Base-by-base conservation (phyloP, 2,797 vertebrate genomes). In the Myotis planiceps region DNA sequence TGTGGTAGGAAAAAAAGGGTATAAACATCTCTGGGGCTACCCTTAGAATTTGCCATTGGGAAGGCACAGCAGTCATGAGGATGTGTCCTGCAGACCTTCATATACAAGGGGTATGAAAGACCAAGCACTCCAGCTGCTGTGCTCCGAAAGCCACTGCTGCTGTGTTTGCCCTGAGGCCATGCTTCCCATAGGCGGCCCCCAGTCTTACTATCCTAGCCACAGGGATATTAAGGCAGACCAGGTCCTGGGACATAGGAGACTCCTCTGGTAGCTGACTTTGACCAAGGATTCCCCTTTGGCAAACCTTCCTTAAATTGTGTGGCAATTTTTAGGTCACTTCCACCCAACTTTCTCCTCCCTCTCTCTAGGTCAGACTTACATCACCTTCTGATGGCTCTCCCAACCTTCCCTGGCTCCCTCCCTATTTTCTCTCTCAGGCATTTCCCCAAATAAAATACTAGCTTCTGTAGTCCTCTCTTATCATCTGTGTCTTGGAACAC, bases 251-350 rank as follows among this genome's bases (percentile, higher is more conserved):
- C 39, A 42, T 0, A 32, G 49, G 37, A 19, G 32, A 34, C 2
- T 16, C 29, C 18, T 45, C 68, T 82, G 39, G 23, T 37, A 10
- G 55, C 18, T 39, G 37, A 51, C 80, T 78, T 6, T 47, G 55
- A 32, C 27, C 18, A 0, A 82, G 27, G 47, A 76, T 16, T 32
- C 65, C 12, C n/a, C 60, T 55, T 49, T 51, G 25, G 32, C 18
- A 1, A 60, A 16, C n/a, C 6, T 90, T 85, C 53, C 72, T 69
- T 32, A 80, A n/a, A 18, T 6, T 49, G 9, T 32, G 37, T 16
- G 34, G 87, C 51, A 85, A 49, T 88, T 79, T 86, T 83, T 71
- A 90, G 19, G 87, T 89, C 80, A 45, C 37, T 42, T 76, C 21
- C 0, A 65, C 51, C 13, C 13, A 85, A 12, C 25, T 7, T 58